A percentile compares a stretch with the other conserved stretches of the same genome.
Conservation (phyloP, 2,113 vertebrate genomes). For the Scomber scombrus region DNA sequence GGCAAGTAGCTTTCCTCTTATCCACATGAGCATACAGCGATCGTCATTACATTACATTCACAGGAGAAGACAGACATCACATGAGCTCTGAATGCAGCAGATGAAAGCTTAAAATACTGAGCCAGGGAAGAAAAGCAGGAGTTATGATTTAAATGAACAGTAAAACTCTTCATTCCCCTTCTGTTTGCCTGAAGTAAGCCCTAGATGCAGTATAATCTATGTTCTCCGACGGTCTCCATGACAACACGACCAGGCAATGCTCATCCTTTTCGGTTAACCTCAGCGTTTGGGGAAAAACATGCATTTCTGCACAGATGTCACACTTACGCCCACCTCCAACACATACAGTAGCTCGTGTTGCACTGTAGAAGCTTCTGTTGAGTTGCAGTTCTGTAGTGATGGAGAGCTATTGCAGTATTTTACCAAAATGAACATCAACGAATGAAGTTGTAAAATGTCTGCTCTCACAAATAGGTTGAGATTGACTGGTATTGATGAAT, state of each 20-base stretch:
- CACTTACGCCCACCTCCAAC: slow-evolving; percentile 3
- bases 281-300: background rate
- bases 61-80: background rate
- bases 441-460: no score
- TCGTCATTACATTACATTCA: background rate
- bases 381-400: background rate
- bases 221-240: slow-evolving; percentile 46
- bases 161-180: background rate
- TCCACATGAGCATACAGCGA: background rate
- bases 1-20: background rate
- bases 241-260: slow-evolving; percentile 22
- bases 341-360: background rate
- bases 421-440: no score
- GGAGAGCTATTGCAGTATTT: background rate
- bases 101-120: slow-evolving; percentile 11
- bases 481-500: no score
- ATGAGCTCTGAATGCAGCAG: slow-evolving; percentile 17
- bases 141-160: background rate
- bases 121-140: slow-evolving; percentile 1
- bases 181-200: slow-evolving; percentile 8
- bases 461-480: no score
- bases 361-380: background rate
- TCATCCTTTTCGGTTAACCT: background rate
- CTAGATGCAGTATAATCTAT: background rate
- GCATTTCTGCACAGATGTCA: slow-evolving; percentile 12